Evolutionary conservation across 2,888 invertebrate genomes (phyloP).

Genomic region (Polydrusus tereticollis): DNA sequence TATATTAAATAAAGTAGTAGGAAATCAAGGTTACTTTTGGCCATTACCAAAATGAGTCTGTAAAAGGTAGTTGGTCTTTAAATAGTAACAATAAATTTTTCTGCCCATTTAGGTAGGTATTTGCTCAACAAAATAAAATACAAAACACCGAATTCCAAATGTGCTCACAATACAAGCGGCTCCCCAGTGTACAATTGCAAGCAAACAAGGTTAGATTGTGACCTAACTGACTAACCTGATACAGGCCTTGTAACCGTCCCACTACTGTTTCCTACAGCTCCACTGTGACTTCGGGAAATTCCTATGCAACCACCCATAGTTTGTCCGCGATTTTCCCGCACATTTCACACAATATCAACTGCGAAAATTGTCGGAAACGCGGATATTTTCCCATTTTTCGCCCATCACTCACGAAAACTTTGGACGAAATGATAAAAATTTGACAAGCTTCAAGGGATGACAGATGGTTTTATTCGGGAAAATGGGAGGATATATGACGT

Average conservation of each 20-base stretch:
- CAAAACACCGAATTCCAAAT: neutral
- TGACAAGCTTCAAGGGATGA: slow-evolving; percentile 28
- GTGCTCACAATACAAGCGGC: neutral
- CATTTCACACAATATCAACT: slow-evolving; percentile 66
- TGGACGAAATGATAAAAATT: slow-evolving; percentile 36
- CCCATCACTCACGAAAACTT: slow-evolving; percentile 59
- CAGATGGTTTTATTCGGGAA: slow-evolving; percentile 47
- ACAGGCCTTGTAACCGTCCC: slow-evolving; percentile 85
- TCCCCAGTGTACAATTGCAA: neutral
- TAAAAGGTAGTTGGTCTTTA: neutral
- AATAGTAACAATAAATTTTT: neutral
- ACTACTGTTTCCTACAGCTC: slow-evolving; percentile 84
- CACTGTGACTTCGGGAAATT: slow-evolving; percentile 84
- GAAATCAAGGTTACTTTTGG: no score
- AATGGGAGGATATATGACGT: neutral
- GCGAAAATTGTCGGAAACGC: slow-evolving; percentile 51
- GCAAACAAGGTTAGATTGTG: neutral
- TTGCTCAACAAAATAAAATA: slow-evolving; percentile 2
- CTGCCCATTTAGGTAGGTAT: no score
- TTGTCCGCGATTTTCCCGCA: slow-evolving; percentile 68
- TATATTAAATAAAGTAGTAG: no score
- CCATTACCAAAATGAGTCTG: no score
- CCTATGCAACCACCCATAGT: slow-evolving; percentile 93
- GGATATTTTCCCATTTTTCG: slow-evolving; percentile 62
- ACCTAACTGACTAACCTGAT: slow-evolving; percentile 74